Conservation (phyloP, 2,888 invertebrate genomes). For the Meiosimyza decipiens region DNA sequence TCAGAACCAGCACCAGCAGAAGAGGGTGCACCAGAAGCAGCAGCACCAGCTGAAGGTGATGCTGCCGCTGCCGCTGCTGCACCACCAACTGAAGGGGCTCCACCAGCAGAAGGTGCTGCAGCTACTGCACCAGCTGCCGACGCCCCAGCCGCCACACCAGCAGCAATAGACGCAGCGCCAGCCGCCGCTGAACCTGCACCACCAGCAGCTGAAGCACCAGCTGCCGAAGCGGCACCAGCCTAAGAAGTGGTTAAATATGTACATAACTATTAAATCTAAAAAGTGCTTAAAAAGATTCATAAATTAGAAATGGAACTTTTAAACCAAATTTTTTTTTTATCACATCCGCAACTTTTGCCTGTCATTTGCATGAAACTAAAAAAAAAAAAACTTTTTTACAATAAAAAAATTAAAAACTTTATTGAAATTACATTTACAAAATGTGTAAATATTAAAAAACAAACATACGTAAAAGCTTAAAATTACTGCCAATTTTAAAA, state of each 20-base stretch:
- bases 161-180: constrained; percentile 49
- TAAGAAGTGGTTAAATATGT: constrained; percentile 45
- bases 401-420: too few species aligned
- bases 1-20: constrained; percentile 59
- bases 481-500: too few species aligned
- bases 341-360: constrained; percentile 50
- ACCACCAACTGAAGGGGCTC: constrained; percentile 46
- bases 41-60: constrained; percentile 48
- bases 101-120: constrained; percentile 40
- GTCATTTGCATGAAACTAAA: constrained; percentile 38
- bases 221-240: constrained; percentile 54
- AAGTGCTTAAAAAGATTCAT: neutral
- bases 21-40: constrained; percentile 48
- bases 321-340: neutral
- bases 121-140: constrained; percentile 40
- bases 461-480: too few species aligned
- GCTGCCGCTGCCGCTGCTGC: constrained; percentile 46
- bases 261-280: constrained; percentile 25
- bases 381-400: neutral
- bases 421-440: too few species aligned
- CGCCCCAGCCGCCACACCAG: constrained; percentile 47
- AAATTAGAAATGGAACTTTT: too few species aligned
- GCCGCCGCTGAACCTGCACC: constrained; percentile 42
- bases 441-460: too few species aligned
- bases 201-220: constrained; percentile 46